A percentile compares a stretch with the other conserved stretches of the same genome.
Conservation (phyloP, 2,888 invertebrate genomes). For the Parnassius smintheus region DNA sequence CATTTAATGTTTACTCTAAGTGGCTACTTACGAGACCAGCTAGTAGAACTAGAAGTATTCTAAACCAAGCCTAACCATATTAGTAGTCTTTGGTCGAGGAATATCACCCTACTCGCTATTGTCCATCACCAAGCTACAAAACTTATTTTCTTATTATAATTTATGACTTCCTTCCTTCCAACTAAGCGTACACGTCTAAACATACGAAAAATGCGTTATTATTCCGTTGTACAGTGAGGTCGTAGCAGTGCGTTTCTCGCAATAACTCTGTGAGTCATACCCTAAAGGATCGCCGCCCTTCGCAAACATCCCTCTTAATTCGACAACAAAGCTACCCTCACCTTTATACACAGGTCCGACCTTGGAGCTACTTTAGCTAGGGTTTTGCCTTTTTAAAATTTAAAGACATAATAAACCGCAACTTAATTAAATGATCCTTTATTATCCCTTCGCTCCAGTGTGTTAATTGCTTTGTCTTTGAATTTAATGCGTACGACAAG, state of each 20-base stretch:
- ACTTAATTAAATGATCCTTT: constrained; percentile 31
- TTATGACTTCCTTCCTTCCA: too few relatives aligned
- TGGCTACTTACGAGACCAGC: too few relatives aligned
- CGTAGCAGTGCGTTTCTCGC: constrained; percentile 8
- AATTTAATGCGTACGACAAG: constrained; percentile 31
- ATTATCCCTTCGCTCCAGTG: constrained; percentile 24
- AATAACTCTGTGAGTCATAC: constrained; percentile 28
- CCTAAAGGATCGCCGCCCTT: constrained; percentile 10
- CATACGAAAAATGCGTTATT: neutral
- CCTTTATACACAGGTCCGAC: constrained; percentile 26
- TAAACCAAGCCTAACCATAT: too few relatives aligned
- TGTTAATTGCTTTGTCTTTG: constrained; percentile 34
- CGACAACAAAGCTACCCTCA: constrained; percentile 1
- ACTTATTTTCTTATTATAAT: too few relatives aligned
- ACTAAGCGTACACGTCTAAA: neutral
- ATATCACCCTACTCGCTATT: too few relatives aligned
- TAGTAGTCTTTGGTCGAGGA: too few relatives aligned
- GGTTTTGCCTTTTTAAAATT: constrained; percentile 30
- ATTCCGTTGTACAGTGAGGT: constrained; percentile 1
- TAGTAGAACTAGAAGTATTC: too few relatives aligned
- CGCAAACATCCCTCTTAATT: constrained; percentile 14
- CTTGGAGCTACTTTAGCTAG: constrained; percentile 34
- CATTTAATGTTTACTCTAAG: too few relatives aligned
- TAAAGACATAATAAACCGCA: constrained; percentile 22
- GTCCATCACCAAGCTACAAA: too few relatives aligned